phyloP scores from a whole-genome alignment of 2,797 vertebrate species.

The Melanogrammus aeglefinus region DNA sequence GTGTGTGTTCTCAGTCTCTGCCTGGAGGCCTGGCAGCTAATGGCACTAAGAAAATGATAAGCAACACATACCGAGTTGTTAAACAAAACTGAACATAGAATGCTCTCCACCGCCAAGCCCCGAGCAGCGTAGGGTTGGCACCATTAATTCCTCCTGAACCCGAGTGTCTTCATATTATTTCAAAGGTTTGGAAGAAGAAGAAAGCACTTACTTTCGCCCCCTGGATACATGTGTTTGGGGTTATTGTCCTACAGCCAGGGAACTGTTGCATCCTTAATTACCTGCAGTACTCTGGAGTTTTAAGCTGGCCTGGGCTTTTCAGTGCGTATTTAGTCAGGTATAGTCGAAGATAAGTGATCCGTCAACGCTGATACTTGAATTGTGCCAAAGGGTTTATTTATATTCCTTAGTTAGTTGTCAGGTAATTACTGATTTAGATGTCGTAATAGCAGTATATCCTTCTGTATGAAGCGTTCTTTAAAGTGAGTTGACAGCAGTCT shows the following conservation, averaged over 20 bases:
- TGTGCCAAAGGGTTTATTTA: not conserved
- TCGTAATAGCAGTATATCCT: not conserved
- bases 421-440: not conserved
- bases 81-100: conserved; percentile 60
- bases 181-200: conserved; percentile 41
- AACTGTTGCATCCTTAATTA: conserved; percentile 22
- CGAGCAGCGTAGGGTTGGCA: conserved; percentile 56
- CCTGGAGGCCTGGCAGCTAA: conserved; percentile 51
- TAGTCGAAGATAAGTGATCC: not conserved
- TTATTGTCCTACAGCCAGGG: conserved; percentile 33
- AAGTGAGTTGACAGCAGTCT: not conserved
- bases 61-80: conserved; percentile 61
- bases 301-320: not conserved
- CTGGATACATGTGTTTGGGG: conserved; percentile 45
- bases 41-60: conserved; percentile 61
- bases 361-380: not conserved
- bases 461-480: not conserved
- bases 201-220: conserved; percentile 33
- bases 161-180: conserved; percentile 45
- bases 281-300: not conserved
- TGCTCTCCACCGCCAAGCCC: conserved; percentile 52
- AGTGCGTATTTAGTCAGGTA: conserved; percentile 7
- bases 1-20: conserved; percentile 14
- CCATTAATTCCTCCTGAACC: conserved; percentile 57
- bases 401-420: not conserved